Conservation (phyloP, 2,888 invertebrate genomes). For the Drosophila demipolita region DNA sequence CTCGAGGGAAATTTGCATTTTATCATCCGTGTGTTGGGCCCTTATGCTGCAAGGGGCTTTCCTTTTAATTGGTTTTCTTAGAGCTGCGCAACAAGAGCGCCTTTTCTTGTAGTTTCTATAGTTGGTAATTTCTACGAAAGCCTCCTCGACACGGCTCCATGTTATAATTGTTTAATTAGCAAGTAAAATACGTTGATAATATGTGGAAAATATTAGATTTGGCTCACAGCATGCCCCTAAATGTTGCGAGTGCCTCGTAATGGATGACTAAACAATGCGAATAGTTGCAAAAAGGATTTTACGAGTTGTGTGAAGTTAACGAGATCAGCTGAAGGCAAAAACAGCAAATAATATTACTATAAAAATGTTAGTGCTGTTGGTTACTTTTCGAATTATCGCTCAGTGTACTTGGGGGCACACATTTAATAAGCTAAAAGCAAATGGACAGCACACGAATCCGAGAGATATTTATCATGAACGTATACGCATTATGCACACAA, state of each 20-base stretch:
- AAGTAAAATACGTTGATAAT: constrained; percentile 71
- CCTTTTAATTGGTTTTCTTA: constrained; percentile 76
- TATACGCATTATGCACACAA: constrained; percentile 63
- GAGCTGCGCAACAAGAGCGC: constrained; percentile 15
- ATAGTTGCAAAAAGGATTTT: background rate
- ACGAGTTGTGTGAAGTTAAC: background rate
- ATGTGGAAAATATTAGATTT: constrained; percentile 68
- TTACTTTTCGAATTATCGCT: constrained; percentile 6
- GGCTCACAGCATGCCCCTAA: background rate
- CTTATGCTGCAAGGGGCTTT: constrained; percentile 63
- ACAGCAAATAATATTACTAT: background rate
- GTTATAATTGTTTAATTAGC: constrained; percentile 79
- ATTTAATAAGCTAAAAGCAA: constrained; percentile 76
- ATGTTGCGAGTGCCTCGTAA: constrained; percentile 6
- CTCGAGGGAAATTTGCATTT: constrained; percentile 80
- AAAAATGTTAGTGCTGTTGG: background rate
- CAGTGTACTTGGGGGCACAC: constrained; percentile 48
- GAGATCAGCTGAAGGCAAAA: background rate
- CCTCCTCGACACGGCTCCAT: constrained; percentile 43
- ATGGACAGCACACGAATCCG: constrained; percentile 29
- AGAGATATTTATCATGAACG: constrained; percentile 77
- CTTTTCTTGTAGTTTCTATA: constrained; percentile 11
- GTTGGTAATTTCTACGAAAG: constrained; percentile 62
- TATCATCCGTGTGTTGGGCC: constrained; percentile 67
- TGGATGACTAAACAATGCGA: constrained; percentile 12